Evolutionary conservation across 2,113 vertebrate genomes (phyloP).

Genomic region (Pardalotus punctatus): DNA sequence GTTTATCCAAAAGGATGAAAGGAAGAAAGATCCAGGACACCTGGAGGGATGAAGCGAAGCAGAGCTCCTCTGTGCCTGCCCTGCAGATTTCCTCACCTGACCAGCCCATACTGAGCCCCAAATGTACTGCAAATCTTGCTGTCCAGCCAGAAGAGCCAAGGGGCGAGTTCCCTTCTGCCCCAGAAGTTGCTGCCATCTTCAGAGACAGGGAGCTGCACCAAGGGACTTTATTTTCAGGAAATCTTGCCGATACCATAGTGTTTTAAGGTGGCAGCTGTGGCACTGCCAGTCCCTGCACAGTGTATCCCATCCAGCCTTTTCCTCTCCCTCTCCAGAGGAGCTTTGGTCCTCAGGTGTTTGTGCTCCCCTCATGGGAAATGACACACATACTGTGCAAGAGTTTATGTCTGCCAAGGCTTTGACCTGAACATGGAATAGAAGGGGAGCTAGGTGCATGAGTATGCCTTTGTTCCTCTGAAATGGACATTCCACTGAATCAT

Average conservation of each 20-base stretch:
- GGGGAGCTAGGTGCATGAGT: not conserved
- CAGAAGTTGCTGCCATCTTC: accelerated
- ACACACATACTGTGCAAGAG: not conserved
- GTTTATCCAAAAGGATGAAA: constrained; percentile 42
- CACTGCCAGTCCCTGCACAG: accelerated
- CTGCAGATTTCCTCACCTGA: not conserved
- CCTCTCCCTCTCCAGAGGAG: not conserved
- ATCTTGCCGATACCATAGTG: not conserved
- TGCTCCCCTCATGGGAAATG: not conserved
- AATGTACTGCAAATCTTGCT: not conserved
- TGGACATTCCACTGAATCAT: not conserved
- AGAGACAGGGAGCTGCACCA: not conserved
- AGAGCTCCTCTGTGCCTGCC: not conserved
- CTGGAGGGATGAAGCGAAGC: not conserved
- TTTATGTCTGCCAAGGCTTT: not conserved
- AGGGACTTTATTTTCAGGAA: not conserved
- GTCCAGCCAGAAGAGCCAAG: not conserved
- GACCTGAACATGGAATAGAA: not conserved
- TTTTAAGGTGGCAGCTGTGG: not conserved
- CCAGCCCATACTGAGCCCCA: not conserved
- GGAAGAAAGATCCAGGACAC: constrained; percentile 13
- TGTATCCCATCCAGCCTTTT: not conserved
- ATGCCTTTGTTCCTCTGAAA: not conserved
- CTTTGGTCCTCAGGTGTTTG: not conserved
- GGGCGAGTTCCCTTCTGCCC: not conserved